Evolutionary conservation across 2,888 invertebrate species (phyloP).

Genomic region (Polymixis flavicincta): DNA sequence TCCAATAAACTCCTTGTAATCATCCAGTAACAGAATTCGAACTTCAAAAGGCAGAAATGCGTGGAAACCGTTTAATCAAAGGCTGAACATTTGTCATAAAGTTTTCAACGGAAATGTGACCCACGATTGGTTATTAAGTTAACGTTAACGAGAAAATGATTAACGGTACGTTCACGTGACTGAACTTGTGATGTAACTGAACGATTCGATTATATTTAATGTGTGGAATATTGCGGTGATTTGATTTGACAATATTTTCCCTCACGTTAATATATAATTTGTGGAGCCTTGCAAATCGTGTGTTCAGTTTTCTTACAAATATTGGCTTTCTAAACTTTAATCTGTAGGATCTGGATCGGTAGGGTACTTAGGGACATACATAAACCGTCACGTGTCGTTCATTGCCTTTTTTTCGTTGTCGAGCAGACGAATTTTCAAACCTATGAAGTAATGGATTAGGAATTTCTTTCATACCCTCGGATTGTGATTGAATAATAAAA

Average conservation of each 20-base stretch:
- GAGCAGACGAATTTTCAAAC: too few relatives aligned
- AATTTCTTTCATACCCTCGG: too few relatives aligned
- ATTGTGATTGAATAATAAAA: too few relatives aligned
- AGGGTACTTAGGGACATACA: too few relatives aligned
- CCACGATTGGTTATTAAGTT: background rate
- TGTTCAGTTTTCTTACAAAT: background rate
- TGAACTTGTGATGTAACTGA: slow-evolving; percentile 18
- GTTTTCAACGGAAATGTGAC: slow-evolving; percentile 22
- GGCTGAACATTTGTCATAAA: slow-evolving; percentile 2
- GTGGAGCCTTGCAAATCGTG: background rate
- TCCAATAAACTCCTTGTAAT: background rate
- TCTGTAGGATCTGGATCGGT: too few relatives aligned
- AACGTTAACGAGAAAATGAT: slow-evolving; percentile 46
- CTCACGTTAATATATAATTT: background rate
- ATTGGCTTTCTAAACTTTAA: too few relatives aligned
- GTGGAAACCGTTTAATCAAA: slow-evolving; percentile 14
- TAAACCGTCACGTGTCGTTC: too few relatives aligned
- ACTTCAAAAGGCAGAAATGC: background rate
- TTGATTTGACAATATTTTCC: slow-evolving; percentile 5
- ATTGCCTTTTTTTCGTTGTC: too few relatives aligned
- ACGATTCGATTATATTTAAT: slow-evolving; percentile 27
- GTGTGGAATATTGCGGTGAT: slow-evolving; percentile 21
- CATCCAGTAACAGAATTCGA: background rate
- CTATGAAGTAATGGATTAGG: too few relatives aligned
- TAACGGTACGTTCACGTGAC: slow-evolving; percentile 48